Conservation (phyloP, 1,140 invertebrate species). For the Sinella curviseta region DNA sequence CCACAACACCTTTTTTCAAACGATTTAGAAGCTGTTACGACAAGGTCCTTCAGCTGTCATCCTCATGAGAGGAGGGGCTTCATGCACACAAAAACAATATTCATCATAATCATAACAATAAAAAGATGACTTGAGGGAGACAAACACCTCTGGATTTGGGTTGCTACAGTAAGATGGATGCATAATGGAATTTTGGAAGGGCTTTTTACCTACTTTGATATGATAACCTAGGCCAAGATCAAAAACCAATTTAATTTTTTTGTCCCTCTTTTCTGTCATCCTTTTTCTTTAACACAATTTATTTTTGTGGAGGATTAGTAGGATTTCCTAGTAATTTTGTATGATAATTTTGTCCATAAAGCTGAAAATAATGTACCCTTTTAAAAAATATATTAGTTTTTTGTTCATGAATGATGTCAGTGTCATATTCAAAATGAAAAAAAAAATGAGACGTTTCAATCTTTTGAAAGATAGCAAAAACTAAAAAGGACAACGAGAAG, state of each 20-base stretch:
- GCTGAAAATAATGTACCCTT: background rate
- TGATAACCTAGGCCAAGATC: background rate
- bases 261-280: too few species aligned
- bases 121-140: too few species aligned
- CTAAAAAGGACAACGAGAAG: background rate
- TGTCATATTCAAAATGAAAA: background rate
- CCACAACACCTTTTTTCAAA: slow-evolving; percentile 40
- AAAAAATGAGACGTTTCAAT: background rate
- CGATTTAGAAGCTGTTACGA: slow-evolving; percentile 44
- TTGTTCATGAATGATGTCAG: background rate
- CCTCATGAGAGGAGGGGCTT: background rate
- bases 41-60: slow-evolving; percentile 36
- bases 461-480: background rate
- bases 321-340: background rate
- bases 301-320: background rate
- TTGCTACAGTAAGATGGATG: too few species aligned
- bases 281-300: too few species aligned
- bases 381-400: background rate
- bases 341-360: background rate
- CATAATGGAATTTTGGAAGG: too few species aligned
- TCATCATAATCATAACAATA: too few species aligned
- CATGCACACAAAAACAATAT: background rate
- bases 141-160: too few species aligned
- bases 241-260: background rate
- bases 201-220: background rate